phyloP scores from a whole-genome alignment of 2,888 invertebrate genomes.

The Azorinus chamasolen region DNA sequence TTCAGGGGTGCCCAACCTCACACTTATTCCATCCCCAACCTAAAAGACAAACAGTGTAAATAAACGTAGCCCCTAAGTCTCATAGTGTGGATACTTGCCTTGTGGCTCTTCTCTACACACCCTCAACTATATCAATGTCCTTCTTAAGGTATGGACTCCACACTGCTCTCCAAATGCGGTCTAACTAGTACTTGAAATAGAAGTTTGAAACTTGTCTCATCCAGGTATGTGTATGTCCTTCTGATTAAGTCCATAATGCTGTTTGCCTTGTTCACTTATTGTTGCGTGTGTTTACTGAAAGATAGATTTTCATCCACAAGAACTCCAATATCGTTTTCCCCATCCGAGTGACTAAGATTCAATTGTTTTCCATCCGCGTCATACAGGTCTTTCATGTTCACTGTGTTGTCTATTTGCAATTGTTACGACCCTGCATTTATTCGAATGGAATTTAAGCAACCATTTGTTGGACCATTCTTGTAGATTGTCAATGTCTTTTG shows the following conservation, averaged over 20 bases:
- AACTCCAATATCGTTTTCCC: slow-evolving; percentile 8
- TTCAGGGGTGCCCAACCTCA: too few species aligned
- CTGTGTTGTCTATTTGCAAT: neutral
- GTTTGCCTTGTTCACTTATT: slow-evolving; percentile 16
- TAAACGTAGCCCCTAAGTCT: too few species aligned
- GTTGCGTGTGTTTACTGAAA: neutral
- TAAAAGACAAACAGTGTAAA: too few species aligned
- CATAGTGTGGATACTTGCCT: neutral
- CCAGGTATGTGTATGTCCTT: slow-evolving; percentile 19
- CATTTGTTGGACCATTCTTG: too few species aligned
- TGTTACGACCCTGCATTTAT: too few species aligned
- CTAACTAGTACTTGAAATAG: slow-evolving; percentile 15
- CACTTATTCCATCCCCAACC: too few species aligned
- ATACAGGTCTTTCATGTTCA: neutral
- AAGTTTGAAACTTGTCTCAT: too few species aligned
- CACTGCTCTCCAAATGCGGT: slow-evolving; percentile 16
- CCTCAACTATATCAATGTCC: slow-evolving; percentile 7
- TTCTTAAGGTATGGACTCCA: slow-evolving; percentile 4
- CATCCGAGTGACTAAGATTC: neutral
- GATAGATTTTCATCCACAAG: slow-evolving; percentile 1
- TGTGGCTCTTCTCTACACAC: slow-evolving; percentile 3
- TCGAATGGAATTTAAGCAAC: too few species aligned
- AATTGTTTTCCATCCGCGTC: neutral
- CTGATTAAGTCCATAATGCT: slow-evolving; percentile 23
- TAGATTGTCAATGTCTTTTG: too few species aligned